Evolutionary conservation across 2,797 vertebrate genomes (phyloP).

Genomic region (Neopelma chrysocephalum): DNA sequence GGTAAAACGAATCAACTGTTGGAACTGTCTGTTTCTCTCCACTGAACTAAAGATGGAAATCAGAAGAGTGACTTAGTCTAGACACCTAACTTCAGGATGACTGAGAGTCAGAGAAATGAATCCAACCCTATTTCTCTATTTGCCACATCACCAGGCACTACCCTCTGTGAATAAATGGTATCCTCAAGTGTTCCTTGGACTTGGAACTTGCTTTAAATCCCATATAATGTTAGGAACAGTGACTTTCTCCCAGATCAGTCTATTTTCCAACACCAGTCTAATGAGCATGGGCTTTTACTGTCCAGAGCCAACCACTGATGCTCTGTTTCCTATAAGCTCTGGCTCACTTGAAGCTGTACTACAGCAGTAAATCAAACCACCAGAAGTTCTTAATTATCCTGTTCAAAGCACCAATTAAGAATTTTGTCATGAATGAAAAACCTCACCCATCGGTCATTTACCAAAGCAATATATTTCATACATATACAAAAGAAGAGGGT

Average conservation of each 20-base stretch:
- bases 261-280: not conserved
- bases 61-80: not conserved
- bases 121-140: not conserved
- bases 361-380: not conserved
- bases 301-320: not conserved
- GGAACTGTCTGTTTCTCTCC: not conserved
- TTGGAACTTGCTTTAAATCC: not conserved
- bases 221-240: not conserved
- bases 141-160: not conserved
- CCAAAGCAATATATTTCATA: not conserved
- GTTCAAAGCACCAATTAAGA: not conserved
- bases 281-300: not conserved
- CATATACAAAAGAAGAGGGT: rapidly evolving
- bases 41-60: conserved; percentile 1
- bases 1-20: not conserved
- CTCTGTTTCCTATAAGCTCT: not conserved
- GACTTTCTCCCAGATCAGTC: not conserved
- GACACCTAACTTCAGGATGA: not conserved
- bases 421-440: not conserved
- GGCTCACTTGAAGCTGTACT: not conserved
- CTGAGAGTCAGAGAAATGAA: not conserved
- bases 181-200: not conserved
- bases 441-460: not conserved
- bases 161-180: not conserved
- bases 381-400: not conserved